These are phyloP conservation scores for Tetheella fluctuosa DNA, from an alignment of 2,888 invertebrate species.

Conservation along the genomic window DNA sequence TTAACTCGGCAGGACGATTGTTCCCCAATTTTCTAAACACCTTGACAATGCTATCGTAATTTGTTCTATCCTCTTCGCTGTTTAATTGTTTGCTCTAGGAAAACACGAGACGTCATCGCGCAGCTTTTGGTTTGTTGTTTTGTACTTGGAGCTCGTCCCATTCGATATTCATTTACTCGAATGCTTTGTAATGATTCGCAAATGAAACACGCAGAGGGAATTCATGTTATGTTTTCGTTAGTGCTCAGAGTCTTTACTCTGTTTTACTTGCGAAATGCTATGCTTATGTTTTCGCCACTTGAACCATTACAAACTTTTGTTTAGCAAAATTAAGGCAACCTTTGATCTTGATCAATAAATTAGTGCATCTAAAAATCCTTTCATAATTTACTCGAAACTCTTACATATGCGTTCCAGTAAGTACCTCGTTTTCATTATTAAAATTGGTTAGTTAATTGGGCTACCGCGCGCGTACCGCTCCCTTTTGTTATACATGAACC, in stretches of 20 bases:
- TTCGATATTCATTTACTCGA: slow-evolving; percentile 73
- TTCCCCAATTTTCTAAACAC: slow-evolving; percentile 81
- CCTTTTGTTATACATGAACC: slow-evolving; percentile 76
- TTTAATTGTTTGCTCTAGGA: slow-evolving; percentile 72
- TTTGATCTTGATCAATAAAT: background rate
- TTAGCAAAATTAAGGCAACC: no score
- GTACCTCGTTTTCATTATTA: slow-evolving; percentile 58
- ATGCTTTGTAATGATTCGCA: slow-evolving; percentile 65
- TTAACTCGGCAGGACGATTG: slow-evolving; percentile 77
- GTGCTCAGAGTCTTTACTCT: slow-evolving; percentile 53
- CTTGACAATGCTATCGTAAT: slow-evolving; percentile 75
- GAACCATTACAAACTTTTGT: no score
- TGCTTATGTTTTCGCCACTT: slow-evolving; percentile 19
- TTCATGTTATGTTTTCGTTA: slow-evolving; percentile 59
- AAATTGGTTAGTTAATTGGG: slow-evolving; percentile 76
- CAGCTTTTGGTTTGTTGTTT: slow-evolving; percentile 56
- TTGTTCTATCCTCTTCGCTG: slow-evolving; percentile 74
- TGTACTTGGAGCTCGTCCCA: slow-evolving; percentile 62
- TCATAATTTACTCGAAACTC: slow-evolving; percentile 37
- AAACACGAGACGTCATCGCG: slow-evolving; percentile 66
- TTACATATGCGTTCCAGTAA: slow-evolving; percentile 37
- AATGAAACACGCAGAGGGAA: slow-evolving; percentile 58
- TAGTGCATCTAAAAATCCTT: slow-evolving; percentile 27
- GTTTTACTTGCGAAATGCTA: slow-evolving; percentile 41
- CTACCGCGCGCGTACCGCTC: slow-evolving; percentile 69